Evolutionary conservation across 2,888 invertebrate genomes (phyloP).

Genomic region (Ligdia adustata): DNA sequence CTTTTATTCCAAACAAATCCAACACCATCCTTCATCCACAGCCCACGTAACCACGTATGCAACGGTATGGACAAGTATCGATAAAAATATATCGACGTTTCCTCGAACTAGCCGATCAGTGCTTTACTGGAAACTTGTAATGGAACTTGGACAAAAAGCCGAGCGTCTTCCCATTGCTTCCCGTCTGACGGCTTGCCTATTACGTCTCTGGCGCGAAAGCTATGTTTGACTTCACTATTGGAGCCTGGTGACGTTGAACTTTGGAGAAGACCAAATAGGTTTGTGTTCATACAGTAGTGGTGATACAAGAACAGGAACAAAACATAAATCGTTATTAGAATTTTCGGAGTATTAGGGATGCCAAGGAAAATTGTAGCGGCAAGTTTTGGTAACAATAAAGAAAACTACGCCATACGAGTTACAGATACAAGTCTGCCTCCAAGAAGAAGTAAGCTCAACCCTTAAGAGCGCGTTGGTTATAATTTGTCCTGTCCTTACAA

Average conservation of each 20-base stretch:
- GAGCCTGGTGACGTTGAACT: conserved; percentile 1
- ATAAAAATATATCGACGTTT: conserved; percentile 29
- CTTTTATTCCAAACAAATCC: neutral
- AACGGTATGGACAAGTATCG: conserved; percentile 22
- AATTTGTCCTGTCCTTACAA: too few relatives aligned
- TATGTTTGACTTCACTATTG: conserved; percentile 17
- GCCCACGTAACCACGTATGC: conserved; percentile 3
- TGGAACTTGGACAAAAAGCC: conserved; percentile 33
- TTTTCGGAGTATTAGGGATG: too few relatives aligned
- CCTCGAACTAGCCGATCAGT: conserved; percentile 33
- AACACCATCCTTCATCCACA: neutral
- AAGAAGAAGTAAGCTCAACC: too few relatives aligned
- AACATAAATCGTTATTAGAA: too few relatives aligned
- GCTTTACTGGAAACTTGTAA: conserved; percentile 26
- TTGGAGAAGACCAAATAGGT: neutral
- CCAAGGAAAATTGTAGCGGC: too few relatives aligned
- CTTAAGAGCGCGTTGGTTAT: too few relatives aligned
- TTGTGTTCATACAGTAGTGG: neutral
- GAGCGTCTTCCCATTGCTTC: conserved; percentile 31
- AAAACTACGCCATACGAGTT: too few relatives aligned
- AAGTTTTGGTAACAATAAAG: too few relatives aligned
- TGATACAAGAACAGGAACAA: too few relatives aligned
- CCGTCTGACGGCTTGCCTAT: conserved; percentile 35
- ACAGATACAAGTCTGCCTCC: too few relatives aligned
- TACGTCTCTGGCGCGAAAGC: conserved; percentile 37